phyloP scores from a whole-genome alignment of 2,888 invertebrate genomes.

The Eupsilia transversa region DNA sequence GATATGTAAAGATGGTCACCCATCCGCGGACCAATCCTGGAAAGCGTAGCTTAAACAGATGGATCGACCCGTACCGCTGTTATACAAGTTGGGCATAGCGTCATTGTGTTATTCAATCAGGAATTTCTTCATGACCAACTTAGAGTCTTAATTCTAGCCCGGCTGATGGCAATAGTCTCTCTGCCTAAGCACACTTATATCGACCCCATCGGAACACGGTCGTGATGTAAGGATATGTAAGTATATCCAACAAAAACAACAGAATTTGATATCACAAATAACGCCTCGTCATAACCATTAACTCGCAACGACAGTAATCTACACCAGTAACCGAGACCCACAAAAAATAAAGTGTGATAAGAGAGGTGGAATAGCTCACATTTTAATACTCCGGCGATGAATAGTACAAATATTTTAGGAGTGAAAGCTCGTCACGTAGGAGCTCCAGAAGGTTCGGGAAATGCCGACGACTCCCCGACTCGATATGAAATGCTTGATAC shows the following conservation, averaged over 20 bases:
- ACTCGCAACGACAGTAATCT: neutral
- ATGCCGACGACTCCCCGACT: conserved; percentile 84
- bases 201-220: neutral
- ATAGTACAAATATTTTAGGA: conserved; percentile 87
- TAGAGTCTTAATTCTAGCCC: neutral
- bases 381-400: conserved; percentile 86
- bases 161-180: too few species aligned
- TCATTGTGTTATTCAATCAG: neutral
- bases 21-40: too few species aligned
- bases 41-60: too few species aligned
- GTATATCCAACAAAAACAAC: neutral
- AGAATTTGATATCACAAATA: neutral
- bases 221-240: neutral
- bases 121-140: neutral
- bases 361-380: conserved; percentile 77
- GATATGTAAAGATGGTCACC: too few species aligned
- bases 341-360: conserved; percentile 71
- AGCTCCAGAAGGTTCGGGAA: conserved; percentile 80
- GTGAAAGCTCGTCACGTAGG: conserved; percentile 85
- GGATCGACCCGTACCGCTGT: too few species aligned
- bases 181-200: neutral
- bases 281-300: neutral
- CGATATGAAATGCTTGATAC: conserved; percentile 85
- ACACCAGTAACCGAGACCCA: conserved; percentile 19
- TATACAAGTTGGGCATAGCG: neutral